Percentiles rank a stretch among this genome's conserved stretches.
Conservation (phyloP, 1,140 invertebrate species). For the Calephelis virginiensis region DNA sequence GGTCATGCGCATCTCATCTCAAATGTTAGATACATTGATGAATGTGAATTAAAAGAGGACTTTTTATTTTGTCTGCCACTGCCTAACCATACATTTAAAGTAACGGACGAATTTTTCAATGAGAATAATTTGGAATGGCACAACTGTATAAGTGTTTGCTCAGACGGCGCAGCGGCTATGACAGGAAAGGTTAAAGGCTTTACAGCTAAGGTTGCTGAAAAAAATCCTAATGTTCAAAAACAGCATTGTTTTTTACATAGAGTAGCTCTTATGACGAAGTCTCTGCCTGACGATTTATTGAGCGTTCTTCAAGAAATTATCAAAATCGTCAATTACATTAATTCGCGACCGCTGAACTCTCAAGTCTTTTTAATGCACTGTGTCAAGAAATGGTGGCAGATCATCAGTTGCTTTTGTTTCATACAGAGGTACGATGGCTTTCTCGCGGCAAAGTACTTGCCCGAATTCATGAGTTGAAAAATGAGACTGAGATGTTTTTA, state of each 20-base stretch:
- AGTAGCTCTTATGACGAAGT: no score
- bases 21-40: constrained; percentile 19
- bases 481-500: constrained; percentile 4
- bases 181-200: no score
- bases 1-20: no score
- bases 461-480: constrained; percentile 14
- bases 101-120: no score
- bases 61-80: background rate
- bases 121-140: no score
- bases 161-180: no score
- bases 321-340: constrained; percentile 17
- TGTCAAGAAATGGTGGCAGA: constrained; percentile 18
- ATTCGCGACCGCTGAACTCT: constrained; percentile 10
- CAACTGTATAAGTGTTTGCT: no score
- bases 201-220: no score
- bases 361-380: constrained; percentile 19
- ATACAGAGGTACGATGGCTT: constrained; percentile 16
- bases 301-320: constrained; percentile 1
- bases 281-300: constrained; percentile 20
- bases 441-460: constrained; percentile 5
- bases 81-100: background rate
- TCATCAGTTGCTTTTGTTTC: constrained; percentile 7
- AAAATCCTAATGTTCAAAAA: constrained; percentile 11
- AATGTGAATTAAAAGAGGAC: no score
- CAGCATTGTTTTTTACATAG: constrained; percentile 23